A percentile compares a stretch with the other conserved stretches of the same genome.
These are phyloP conservation scores for Mola mola DNA, from an alignment of 2,113 vertebrate species.

Conservation along the genomic window DNA sequence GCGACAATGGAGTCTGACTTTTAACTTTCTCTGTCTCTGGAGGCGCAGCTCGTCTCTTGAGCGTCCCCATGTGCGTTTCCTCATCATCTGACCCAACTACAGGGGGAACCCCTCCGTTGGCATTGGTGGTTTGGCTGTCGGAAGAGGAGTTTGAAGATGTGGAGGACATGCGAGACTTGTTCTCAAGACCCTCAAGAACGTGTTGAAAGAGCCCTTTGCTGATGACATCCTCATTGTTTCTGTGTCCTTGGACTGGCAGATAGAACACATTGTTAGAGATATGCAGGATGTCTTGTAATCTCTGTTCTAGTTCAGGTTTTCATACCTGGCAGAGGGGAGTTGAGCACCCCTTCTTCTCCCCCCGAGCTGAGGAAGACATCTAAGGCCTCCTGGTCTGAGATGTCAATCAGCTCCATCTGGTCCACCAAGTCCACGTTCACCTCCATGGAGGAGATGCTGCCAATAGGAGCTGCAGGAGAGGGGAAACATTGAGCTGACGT, in stretches of 20 bases:
- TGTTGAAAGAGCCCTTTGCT: slow-evolving; percentile 82
- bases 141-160: slow-evolving; percentile 87
- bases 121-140: slow-evolving; percentile 86
- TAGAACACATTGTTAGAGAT: neutral
- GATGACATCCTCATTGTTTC: slow-evolving; percentile 61
- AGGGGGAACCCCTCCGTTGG: slow-evolving; percentile 83
- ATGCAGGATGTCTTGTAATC: neutral
- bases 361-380: slow-evolving; percentile 92
- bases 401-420: slow-evolving; percentile 92
- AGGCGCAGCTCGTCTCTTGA: slow-evolving; percentile 32
- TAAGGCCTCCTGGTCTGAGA: slow-evolving; percentile 90
- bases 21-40: slow-evolving; percentile 24
- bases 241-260: slow-evolving; percentile 49
- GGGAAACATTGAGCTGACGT: neutral
- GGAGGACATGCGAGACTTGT: slow-evolving; percentile 88
- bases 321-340: slow-evolving; percentile 82
- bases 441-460: slow-evolving; percentile 98
- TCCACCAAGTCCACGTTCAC: slow-evolving; percentile 96
- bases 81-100: slow-evolving; percentile 58
- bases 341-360: slow-evolving; percentile 79
- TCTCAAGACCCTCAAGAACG: slow-evolving; percentile 74
- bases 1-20: slow-evolving; percentile 17
- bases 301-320: neutral
- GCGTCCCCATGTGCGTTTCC: slow-evolving; percentile 68
- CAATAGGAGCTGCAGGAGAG: slow-evolving; percentile 81